A percentile compares a stretch with the other conserved stretches of the same genome.
Evolutionary conservation across 1,140 invertebrate species (phyloP).

Genomic region (Drosophila suzukii): DNA sequence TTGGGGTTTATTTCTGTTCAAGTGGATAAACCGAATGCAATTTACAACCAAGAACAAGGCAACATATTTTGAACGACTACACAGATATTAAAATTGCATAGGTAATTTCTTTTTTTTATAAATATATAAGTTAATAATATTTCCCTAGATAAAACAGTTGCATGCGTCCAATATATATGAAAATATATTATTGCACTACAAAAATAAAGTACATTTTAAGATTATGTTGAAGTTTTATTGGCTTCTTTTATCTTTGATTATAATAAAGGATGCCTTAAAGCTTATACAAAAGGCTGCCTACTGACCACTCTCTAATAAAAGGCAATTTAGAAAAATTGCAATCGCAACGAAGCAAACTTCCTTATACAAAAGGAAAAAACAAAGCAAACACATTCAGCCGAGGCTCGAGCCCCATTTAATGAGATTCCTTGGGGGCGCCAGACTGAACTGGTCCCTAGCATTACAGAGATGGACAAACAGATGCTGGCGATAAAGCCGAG

Average conservation of each 20-base stretch:
- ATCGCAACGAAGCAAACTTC: constrained; percentile 6
- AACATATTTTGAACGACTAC: too few species aligned
- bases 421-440: constrained; percentile 56
- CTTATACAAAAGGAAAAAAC: not conserved
- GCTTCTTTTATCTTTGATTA: not conserved
- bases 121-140: too few species aligned
- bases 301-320: constrained; percentile 4
- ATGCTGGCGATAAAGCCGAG: constrained; percentile 48
- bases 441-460: constrained; percentile 15
- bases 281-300: not conserved
- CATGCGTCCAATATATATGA: too few species aligned
- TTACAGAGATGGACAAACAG: constrained; percentile 26
- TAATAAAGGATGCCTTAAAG: not conserved
- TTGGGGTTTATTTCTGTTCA: not conserved
- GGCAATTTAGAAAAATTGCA: not conserved
- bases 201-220: not conserved
- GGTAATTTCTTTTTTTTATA: not conserved
- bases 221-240: not conserved
- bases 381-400: constrained; percentile 25
- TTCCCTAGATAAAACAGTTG: too few species aligned
- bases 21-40: not conserved
- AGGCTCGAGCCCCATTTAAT: constrained; percentile 39
- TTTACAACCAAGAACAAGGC: not conserved
- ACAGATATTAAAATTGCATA: too few species aligned
- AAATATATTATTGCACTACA: not conserved